Evolutionary conservation across 2,888 invertebrate species (phyloP).

Genomic region (Phyto melanocephala): DNA sequence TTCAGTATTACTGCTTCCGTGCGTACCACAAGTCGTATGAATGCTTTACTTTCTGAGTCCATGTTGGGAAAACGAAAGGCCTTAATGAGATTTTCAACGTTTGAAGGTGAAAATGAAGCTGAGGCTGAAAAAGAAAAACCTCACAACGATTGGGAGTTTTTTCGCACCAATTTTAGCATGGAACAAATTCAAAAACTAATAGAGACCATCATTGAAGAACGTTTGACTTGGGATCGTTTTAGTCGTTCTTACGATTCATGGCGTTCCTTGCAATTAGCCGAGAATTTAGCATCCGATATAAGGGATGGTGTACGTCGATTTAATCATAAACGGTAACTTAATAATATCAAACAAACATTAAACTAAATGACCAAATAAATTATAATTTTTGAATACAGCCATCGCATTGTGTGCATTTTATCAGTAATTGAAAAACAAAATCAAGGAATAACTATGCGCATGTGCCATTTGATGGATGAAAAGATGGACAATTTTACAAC

Average conservation of each 20-base stretch:
- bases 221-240: conserved; percentile 77
- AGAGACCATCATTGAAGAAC: conserved; percentile 75
- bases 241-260: conserved; percentile 78
- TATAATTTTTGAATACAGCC: conserved; percentile 67
- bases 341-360: neutral
- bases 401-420: conserved; percentile 77
- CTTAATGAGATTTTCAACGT: conserved; percentile 63
- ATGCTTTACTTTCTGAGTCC: conserved; percentile 77
- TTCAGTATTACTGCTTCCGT: conserved; percentile 78
- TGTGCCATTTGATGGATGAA: conserved; percentile 77
- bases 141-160: conserved; percentile 74
- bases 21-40: conserved; percentile 78
- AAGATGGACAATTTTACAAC: conserved; percentile 77
- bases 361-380: neutral
- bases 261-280: conserved; percentile 76
- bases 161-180: conserved; percentile 77
- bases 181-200: conserved; percentile 76
- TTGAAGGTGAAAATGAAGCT: conserved; percentile 63
- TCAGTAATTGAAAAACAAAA: conserved; percentile 78
- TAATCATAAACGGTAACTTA: conserved; percentile 73
- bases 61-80: conserved; percentile 73
- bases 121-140: conserved; percentile 70
- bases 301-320: conserved; percentile 75
- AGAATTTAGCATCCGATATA: conserved; percentile 75
- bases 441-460: conserved; percentile 75